Percentiles rank a stretch among this genome's conserved stretches.
Conservation (phyloP, 2,888 invertebrate genomes). For the Pseudococcus jackbeardsleyi region DNA sequence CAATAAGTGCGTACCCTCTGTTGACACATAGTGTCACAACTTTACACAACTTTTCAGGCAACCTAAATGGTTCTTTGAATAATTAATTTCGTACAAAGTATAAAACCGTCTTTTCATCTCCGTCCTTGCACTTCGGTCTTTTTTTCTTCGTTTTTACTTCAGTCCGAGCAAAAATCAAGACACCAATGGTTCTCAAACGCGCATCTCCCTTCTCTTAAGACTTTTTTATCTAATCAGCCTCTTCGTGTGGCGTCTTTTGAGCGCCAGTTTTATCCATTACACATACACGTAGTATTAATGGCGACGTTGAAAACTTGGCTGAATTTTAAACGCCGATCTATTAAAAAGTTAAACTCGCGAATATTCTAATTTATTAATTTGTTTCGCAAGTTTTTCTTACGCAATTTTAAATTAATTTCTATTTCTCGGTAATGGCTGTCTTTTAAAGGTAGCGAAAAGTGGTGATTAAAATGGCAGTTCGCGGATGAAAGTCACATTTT, state of each 20-base stretch:
- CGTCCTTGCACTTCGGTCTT: neutral
- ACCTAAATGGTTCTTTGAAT: slow-evolving; percentile 57
- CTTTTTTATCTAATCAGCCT: slow-evolving; percentile 41
- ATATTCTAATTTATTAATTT: slow-evolving; percentile 54
- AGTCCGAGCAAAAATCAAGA: slow-evolving; percentile 13
- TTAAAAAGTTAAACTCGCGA: slow-evolving; percentile 48
- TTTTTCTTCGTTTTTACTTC: slow-evolving; percentile 48
- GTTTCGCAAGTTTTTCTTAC: slow-evolving; percentile 55
- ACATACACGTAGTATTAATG: slow-evolving; percentile 40
- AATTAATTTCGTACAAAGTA: slow-evolving; percentile 55
- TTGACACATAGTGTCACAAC: slow-evolving; percentile 54
- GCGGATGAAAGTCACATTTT: slow-evolving; percentile 46
- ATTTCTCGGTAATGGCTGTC: slow-evolving; percentile 41
- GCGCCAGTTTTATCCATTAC: neutral
- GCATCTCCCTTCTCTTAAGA: neutral
- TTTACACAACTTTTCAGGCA: slow-evolving; percentile 52
- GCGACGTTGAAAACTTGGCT: slow-evolving; percentile 14
- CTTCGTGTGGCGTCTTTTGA: neutral
- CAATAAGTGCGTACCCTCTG: slow-evolving; percentile 54
- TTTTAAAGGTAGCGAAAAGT: slow-evolving; percentile 36
- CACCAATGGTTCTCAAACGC: slow-evolving; percentile 3
- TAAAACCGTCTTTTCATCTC: slow-evolving; percentile 50
- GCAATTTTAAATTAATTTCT: slow-evolving; percentile 44
- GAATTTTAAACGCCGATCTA: slow-evolving; percentile 47
- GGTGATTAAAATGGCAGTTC: slow-evolving; percentile 47